Evolutionary conservation across 2,888 invertebrate species (phyloP), one percentile per base, ranked within the genome.

Genomic region (Taphrorychus bicolor): DNA sequence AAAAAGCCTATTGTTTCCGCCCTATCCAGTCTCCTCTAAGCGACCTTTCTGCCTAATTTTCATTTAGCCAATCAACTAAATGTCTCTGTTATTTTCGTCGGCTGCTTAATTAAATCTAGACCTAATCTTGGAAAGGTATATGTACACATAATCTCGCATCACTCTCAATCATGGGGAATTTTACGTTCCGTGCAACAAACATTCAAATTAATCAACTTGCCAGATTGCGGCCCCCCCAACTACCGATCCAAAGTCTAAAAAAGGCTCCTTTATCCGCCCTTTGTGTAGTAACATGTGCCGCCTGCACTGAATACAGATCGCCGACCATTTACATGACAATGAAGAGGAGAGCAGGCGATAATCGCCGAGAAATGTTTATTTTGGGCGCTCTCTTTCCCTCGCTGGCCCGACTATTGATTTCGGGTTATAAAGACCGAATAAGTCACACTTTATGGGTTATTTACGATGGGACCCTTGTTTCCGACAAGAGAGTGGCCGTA

Each of bases 261-360:
- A 21, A 32, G 54, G n/a, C 11, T 3, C 32, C 9, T 51, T 51
- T 51, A 21, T 21, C 21, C 21, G 19, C 51, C 4, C 45, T n/a
- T 51, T 51, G 51, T 32, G 16, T 54, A 54, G 23, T 54, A 7
- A 54, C 54, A 54, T 22, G 22, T 51, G 51, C 51, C 51, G 51
- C 51, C 51, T 45, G 2, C 51, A 51, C 22, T 51, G 51, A 51
- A 51, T 51, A 51, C 51, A 21, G 51, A 51, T 51, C 19, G 19
- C 18, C 21, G 32, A 3, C 54, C 19, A 62, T 67, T 67, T 62
- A 67, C 67, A 67, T 67, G 52, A 67, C 62, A 67, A 67, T 63
- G 49, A 45, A 62, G 53, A 60, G 56, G 53, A 45, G 62, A 45
- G 54, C 23, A 51, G 48, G 53, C 42, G 32, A 51, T 62, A 56